A percentile compares a stretch with the other conserved stretches of the same genome.
Conservation (phyloP, 2,888 invertebrate genomes). For the Scotopteryx bipunctaria region DNA sequence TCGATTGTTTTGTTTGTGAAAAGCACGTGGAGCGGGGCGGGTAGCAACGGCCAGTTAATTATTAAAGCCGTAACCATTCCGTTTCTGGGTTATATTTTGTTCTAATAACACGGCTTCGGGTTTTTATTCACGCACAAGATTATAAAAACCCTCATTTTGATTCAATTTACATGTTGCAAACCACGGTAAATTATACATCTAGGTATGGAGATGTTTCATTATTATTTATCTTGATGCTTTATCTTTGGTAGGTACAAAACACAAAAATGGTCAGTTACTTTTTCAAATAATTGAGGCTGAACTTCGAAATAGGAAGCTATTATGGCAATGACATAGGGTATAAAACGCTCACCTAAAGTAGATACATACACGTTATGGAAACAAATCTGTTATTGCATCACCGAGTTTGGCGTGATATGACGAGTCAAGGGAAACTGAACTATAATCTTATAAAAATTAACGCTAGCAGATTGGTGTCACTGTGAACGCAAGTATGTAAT, state of each 20-base stretch:
- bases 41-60: slow-evolving; percentile 35
- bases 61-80: slow-evolving; percentile 41
- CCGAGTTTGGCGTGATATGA: background rate
- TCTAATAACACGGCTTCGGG: slow-evolving; percentile 44
- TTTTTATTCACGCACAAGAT: slow-evolving; percentile 35
- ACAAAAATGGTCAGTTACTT: background rate
- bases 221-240: slow-evolving; percentile 43
- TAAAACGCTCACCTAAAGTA: background rate
- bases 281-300: slow-evolving; percentile 1
- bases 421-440: slow-evolving; percentile 35
- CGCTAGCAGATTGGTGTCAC: slow-evolving; percentile 35
- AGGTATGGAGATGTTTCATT: slow-evolving; percentile 48
- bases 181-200: slow-evolving; percentile 50
- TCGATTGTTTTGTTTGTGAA: slow-evolving; percentile 38
- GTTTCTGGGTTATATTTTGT: slow-evolving; percentile 44
- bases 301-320: slow-evolving; percentile 15
- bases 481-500: slow-evolving; percentile 45
- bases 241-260: slow-evolving; percentile 36
- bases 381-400: slow-evolving; percentile 8
- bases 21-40: slow-evolving; percentile 29
- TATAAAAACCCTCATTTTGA: slow-evolving; percentile 49
- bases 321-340: slow-evolving; percentile 10
- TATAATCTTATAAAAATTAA: slow-evolving; percentile 29
- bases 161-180: slow-evolving; percentile 51
- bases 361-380: slow-evolving; percentile 11